Base-by-base conservation (phyloP, 2,113 vertebrate species). In the Dolichotis patagonum region DNA sequence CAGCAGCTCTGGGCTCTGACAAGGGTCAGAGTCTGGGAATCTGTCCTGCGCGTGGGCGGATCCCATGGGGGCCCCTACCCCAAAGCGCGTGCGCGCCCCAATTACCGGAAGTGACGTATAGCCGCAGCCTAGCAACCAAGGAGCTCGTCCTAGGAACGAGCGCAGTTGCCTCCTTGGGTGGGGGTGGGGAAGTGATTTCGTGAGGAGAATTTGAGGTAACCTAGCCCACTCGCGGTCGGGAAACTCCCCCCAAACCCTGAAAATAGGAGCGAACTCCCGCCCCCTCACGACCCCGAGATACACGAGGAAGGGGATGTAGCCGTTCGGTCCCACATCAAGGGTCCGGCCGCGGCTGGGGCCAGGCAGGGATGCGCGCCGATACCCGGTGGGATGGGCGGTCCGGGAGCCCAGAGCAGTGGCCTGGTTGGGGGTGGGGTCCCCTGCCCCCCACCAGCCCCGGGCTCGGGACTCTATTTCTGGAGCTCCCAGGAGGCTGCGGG, bases 131-230 rank as follows among this genome's bases (percentile, higher is more conserved):
- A 90, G 98, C 98, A 98, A 98, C 98, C 85, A 93, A 43, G 97
- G 97, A 96, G 96, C 69, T 65, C 20, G 95, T 96, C 94, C 95
- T 90, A 95, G 92, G 86, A 94, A n/a, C 96, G 60, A 38, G 54
- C 91, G 73, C 43, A n/a, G 41, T 71, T 78, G 54, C 78, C 43
- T 63, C 62, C 22, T 84, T 84, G 71, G 96, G 80, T 82, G 90
- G 83, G 89, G 95, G 86, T 82, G 82, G 94, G 28, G 87, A 89
- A 81, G 91, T 93, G 78, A 85, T 97, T 96, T 96, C 96, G 73
- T 43, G 97, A 86, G 78, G 84, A 92, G 41, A 91, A 94, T 86
- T 93, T 93, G 98, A 98, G 98, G 98, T 98, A 98, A 98, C 90
- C 77, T 87, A 78, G 95, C 87, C 69, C 69, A 62, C 95, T 90